Percentiles rank a stretch among this genome's conserved stretches.
Conservation (phyloP, 2,113 vertebrate species). For the Speoplatyrhinus poulsoni region DNA sequence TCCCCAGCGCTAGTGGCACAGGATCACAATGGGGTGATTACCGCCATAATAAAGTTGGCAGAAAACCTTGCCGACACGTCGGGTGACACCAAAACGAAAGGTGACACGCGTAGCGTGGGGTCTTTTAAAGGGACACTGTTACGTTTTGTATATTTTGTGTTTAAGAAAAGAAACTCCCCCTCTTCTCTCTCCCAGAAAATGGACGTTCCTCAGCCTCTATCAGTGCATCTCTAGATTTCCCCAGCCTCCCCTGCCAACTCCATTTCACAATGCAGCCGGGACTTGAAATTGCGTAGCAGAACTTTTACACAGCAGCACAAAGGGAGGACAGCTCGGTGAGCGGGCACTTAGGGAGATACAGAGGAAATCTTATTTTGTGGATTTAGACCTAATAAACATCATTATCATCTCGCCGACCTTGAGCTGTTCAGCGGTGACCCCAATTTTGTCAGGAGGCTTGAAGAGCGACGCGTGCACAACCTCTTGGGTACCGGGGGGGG, state of each 20-base stretch:
- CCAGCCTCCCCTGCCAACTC: neutral
- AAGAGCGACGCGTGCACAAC: slow-evolving; percentile 29
- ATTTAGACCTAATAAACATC: slow-evolving; percentile 72
- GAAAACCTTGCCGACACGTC: slow-evolving; percentile 25
- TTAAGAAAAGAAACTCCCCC: neutral
- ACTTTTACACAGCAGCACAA: slow-evolving; percentile 46
- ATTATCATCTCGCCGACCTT: slow-evolving; percentile 66
- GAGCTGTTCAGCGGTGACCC: slow-evolving; percentile 48
- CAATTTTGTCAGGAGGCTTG: slow-evolving; percentile 61
- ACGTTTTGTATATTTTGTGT: neutral
- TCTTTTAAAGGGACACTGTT: neutral
- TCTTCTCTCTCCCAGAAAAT: neutral
- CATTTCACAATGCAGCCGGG: slow-evolving; percentile 21
- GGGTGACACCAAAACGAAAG: neutral
- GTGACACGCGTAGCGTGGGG: neutral
- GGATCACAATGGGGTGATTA: slow-evolving; percentile 58
- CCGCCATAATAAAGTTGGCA: slow-evolving; percentile 58
- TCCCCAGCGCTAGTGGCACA: slow-evolving; percentile 41
- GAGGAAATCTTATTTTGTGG: slow-evolving; percentile 60
- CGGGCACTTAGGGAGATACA: slow-evolving; percentile 48
- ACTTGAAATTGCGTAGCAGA: slow-evolving; percentile 49
- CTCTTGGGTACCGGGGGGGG: slow-evolving; percentile 19
- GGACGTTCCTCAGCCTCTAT: neutral
- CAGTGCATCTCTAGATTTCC: neutral
- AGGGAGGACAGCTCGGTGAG: slow-evolving; percentile 39